phyloP scores from a whole-genome alignment of 2,113 vertebrate species.

The human region GRCh38 chr20:51191001-51191500 shows the following conservation, averaged over 20 bases:
- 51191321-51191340: neutral
- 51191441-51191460: neutral
- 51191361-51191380: neutral
- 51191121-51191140: neutral
- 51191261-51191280: neutral
- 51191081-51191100: rapidly evolving
- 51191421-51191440: neutral
- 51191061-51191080: rapidly evolving
- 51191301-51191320: neutral
- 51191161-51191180: too few species aligned
- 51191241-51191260: neutral
- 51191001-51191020: neutral
- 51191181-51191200: rapidly evolving
- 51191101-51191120: rapidly evolving
- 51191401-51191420: rapidly evolving
- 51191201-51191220: neutral
- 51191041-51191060: rapidly evolving
- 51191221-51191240: neutral
- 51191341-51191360: neutral
- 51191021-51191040: neutral
- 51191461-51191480: too few species aligned
- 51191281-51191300: neutral
- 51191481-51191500: neutral
- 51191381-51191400: neutral
- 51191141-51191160: neutral